Evolutionary conservation across 2,797 vertebrate species (phyloP), one percentile per base, ranked within the genome.

Genomic region (Tolypeutes matacus): DNA sequence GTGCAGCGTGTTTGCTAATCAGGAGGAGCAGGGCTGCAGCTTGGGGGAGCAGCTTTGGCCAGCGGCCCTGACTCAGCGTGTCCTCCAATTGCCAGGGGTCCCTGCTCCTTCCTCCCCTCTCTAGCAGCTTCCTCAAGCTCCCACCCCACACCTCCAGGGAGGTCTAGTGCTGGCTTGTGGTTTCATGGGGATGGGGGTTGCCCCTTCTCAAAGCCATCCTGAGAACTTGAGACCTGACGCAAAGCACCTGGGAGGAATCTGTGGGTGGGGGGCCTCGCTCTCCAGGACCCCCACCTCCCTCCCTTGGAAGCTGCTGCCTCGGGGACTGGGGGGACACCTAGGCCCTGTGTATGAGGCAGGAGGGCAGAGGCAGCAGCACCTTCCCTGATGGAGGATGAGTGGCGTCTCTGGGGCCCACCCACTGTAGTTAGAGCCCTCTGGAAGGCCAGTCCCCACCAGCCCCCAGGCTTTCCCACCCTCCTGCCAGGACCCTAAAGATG

Each of bases 1-100:
- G 0, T 3, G 39, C 1, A 2, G 31, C 0, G 1, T 17, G 58
- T 62, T 2, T 64, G 29, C 34, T 69, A 6, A 53, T 34, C 11
- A 7, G 42, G 7, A 34, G 42, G 23, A 34, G 13, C 18, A 4
- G 23, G 25, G 46, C 86, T 9, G 18, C 0, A 3, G 46, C 72
- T 84, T 39, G 31, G 73, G 34, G 58, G 53, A 12, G n/a, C 46
- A 14, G 56, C 36, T 11, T 36, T 49, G 1, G 10, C 3, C 3
- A 18, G 27, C 49, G n/a, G 51, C 82, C 39, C n/a, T 5, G 56
- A 12, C 53, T 42, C 3, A 9, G 17, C 46, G n/a, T 42, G 51
- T n/a, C 39, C 34, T 6, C 46, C n/a, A 2, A 15, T 23, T 31
- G 65, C 27, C 15, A 25, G 80, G 42, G 25, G 14, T 5, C 36